Percentiles rank a stretch among this genome's conserved stretches.
These are phyloP conservation scores for Cromileptes altivelis DNA, from an alignment of 2,113 vertebrate species.

Conservation along the genomic window DNA sequence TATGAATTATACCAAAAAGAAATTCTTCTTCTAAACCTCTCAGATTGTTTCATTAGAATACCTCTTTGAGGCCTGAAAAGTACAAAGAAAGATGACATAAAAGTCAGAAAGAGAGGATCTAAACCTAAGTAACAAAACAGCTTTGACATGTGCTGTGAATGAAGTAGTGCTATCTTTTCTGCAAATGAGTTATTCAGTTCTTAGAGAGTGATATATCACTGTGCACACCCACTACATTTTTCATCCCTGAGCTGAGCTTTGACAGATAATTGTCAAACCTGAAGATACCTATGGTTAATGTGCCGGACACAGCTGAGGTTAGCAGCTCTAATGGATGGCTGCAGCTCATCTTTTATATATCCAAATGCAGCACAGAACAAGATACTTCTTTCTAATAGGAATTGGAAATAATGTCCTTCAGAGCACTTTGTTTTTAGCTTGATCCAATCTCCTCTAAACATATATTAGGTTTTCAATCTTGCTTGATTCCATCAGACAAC, in stretches of 20 bases:
- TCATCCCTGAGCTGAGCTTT: constrained; percentile 26
- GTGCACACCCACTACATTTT: neutral
- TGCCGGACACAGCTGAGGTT: constrained; percentile 14
- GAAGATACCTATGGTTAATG: constrained; percentile 48
- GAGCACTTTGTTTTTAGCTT: constrained; percentile 23
- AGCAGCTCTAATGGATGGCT: constrained; percentile 62
- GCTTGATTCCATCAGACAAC: constrained; percentile 60
- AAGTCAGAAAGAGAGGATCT: neutral
- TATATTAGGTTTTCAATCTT: constrained; percentile 70
- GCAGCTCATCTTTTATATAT: neutral
- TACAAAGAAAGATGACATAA: too few species aligned
- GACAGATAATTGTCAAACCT: constrained; percentile 53
- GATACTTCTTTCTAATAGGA: constrained; percentile 21
- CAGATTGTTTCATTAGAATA: too few species aligned
- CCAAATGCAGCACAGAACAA: constrained; percentile 29
- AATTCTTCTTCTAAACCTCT: neutral
- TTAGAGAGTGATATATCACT: constrained; percentile 25
- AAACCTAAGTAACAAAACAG: too few species aligned
- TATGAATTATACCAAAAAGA: neutral
- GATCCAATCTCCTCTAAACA: constrained; percentile 55
- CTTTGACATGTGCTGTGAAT: constrained; percentile 3
- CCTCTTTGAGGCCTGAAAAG: too few species aligned
- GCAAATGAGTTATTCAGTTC: neutral
- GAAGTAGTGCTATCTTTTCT: constrained; percentile 2
- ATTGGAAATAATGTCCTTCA: constrained; percentile 54